Evolutionary conservation across 2,888 invertebrate species (phyloP).

Genomic region (Machimus rusticus): DNA sequence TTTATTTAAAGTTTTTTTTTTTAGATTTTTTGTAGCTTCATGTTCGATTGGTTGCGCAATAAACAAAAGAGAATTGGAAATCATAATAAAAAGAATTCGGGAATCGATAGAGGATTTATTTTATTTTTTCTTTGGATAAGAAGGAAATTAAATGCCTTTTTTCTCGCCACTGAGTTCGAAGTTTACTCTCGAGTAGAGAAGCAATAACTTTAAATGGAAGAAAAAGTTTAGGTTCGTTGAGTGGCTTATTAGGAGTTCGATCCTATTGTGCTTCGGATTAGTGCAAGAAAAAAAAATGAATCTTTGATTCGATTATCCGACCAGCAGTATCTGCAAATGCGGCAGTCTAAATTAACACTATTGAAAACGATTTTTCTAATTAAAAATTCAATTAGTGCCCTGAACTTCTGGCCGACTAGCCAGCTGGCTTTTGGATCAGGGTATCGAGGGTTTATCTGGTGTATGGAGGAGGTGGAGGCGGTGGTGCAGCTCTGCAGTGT

Average conservation of each 20-base stretch:
- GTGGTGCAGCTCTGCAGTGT: neutral
- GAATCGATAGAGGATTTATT: neutral
- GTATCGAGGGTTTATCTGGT: neutral
- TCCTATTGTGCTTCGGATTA: neutral
- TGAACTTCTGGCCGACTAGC: neutral
- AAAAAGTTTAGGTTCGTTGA: neutral
- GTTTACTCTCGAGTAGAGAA: neutral
- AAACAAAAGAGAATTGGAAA: neutral
- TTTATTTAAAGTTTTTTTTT: neutral
- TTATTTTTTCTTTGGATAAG: neutral
- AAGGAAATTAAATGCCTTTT: neutral
- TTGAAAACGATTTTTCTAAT: constrained; percentile 3
- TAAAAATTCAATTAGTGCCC: constrained; percentile 15
- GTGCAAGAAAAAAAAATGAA: neutral
- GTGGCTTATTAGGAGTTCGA: neutral
- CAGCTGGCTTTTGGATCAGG: neutral
- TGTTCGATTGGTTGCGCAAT: neutral
- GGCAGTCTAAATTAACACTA: constrained; percentile 9
- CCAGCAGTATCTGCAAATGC: neutral
- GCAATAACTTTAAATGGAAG: neutral
- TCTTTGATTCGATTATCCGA: neutral
- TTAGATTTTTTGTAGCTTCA: neutral
- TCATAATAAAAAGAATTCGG: neutral
- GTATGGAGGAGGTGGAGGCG: neutral
- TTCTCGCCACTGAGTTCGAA: neutral